Evolutionary conservation across 2,888 invertebrate genomes (phyloP), one percentile per base, ranked within the genome.

Genomic region (Branchipolynoe longqiensis): DNA sequence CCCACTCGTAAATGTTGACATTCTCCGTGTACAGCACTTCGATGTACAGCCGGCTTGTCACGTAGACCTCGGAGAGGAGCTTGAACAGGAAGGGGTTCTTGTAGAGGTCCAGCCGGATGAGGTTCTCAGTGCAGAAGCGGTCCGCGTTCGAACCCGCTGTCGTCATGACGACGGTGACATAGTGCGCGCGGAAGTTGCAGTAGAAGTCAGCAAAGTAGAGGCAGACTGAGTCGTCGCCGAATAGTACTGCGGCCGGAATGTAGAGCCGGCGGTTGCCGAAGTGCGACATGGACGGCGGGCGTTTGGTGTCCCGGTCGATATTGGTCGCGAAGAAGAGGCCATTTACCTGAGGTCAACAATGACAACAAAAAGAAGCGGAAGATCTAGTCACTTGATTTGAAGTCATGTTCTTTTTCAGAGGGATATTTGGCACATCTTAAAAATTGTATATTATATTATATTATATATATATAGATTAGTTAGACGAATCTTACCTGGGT

Each of bases 21-120:
- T 78, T 78, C 48, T 78, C 78, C 0, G 78, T 78, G 78, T 41
- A 78, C 48, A 78, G n/a, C 25, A 78, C 48, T 33, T 78, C 78
- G 14, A 78, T 48, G 48, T 78, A 48, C 31, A 78, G 14, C 4
- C 78, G 25, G n/a, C 78, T 41, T 14, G 54, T 54, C 14, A 78
- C 78, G 78, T 31, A 78, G 48, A 78, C 78, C 48, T 54, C 48
- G 6, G 41, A 31, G 31, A 48, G 28, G 2, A 18, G 25, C 25
- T 78, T 78, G 25, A 48, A 78, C 28, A 78, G 54, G 48, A 78
- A 78, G 78, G 12, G 28, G 18, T 78, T 78, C 1, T 78, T 3
- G 28, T 78, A 78, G 18, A 25, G 14, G 22, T 78, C 54, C 0
- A 78, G 12, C 12, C 28, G 1, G 12, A 78, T 48, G 8, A 78